A percentile compares a stretch with the other conserved stretches of the same genome.
phyloP scores from a whole-genome alignment of 2,797 vertebrate species.

The Tokudaia tokunoshimensis region DNA sequence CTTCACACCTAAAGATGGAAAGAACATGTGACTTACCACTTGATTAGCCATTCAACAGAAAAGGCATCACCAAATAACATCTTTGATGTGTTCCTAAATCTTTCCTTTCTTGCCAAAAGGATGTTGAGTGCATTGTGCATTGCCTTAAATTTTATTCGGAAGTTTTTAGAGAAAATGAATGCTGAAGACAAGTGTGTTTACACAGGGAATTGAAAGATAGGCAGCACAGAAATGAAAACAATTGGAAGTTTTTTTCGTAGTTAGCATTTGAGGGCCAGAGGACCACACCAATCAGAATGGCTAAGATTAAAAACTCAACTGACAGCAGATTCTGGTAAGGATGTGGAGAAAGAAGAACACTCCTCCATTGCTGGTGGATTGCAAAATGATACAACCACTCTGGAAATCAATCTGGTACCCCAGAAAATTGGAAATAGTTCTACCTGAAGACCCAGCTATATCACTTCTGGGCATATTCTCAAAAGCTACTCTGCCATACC shows the following conservation, averaged over 20 bases:
- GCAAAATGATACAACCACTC: too few species aligned
- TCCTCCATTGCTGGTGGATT: too few species aligned
- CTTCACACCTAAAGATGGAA: neutral
- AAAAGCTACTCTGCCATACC: too few species aligned
- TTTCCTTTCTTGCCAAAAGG: neutral
- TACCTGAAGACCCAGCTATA: too few species aligned
- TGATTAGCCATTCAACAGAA: constrained; percentile 30
- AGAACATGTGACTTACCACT: neutral
- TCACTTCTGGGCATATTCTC: too few species aligned
- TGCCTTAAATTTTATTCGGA: neutral
- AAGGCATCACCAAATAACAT: neutral
- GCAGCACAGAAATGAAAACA: neutral
- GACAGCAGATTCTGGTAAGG: too few species aligned
- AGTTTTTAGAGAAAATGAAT: neutral
- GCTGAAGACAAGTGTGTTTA: neutral
- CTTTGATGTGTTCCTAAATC: neutral
- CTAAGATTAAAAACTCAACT: too few species aligned
- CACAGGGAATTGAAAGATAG: neutral
- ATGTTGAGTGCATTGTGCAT: neutral
- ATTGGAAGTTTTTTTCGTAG: neutral
- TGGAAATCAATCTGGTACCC: too few species aligned
- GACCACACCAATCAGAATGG: too few species aligned
- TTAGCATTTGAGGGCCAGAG: too few species aligned
- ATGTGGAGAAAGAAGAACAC: too few species aligned
- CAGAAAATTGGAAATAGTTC: too few species aligned